Evolutionary conservation across 2,888 invertebrate genomes (phyloP).

Genomic region (Drosophila borealis): DNA sequence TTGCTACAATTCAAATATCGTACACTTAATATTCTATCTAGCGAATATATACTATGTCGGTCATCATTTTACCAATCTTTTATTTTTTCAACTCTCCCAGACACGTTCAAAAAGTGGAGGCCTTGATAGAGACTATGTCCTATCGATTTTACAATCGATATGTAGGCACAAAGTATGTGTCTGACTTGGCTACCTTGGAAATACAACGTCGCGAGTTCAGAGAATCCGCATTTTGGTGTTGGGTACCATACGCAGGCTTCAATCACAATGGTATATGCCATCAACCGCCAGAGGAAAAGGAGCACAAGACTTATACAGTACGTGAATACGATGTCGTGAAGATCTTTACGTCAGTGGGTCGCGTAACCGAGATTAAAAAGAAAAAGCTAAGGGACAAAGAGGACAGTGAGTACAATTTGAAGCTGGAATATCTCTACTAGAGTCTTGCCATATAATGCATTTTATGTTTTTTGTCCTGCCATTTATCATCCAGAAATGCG

Average conservation of each 20-base stretch:
- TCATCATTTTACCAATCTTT: not conserved
- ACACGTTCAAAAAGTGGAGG: not conserved
- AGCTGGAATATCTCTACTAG: not conserved
- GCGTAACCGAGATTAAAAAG: not conserved
- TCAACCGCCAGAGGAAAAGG: fast-evolving
- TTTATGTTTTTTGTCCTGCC: not conserved
- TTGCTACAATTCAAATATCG: too few relatives aligned
- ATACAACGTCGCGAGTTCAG: not conserved
- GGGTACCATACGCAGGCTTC: slow-evolving; percentile 30
- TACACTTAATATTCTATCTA: too few relatives aligned
- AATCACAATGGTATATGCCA: not conserved
- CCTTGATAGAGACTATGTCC: slow-evolving; percentile 8
- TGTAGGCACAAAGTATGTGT: slow-evolving; percentile 15
- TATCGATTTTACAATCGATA: slow-evolving; percentile 47
- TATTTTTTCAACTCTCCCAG: not conserved
- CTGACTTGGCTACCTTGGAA: not conserved
- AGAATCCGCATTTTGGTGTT: slow-evolving; percentile 1
- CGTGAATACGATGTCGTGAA: slow-evolving; percentile 22
- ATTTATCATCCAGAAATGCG: not conserved
- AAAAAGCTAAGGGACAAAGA: not conserved
- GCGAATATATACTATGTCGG: too few relatives aligned
- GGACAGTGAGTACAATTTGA: slow-evolving; percentile 8
- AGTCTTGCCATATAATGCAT: too few relatives aligned
- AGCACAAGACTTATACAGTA: not conserved
- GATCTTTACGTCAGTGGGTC: not conserved